phyloP scores from a whole-genome alignment of 2,113 vertebrate species.

The Neolamprologus sp. region DNA sequence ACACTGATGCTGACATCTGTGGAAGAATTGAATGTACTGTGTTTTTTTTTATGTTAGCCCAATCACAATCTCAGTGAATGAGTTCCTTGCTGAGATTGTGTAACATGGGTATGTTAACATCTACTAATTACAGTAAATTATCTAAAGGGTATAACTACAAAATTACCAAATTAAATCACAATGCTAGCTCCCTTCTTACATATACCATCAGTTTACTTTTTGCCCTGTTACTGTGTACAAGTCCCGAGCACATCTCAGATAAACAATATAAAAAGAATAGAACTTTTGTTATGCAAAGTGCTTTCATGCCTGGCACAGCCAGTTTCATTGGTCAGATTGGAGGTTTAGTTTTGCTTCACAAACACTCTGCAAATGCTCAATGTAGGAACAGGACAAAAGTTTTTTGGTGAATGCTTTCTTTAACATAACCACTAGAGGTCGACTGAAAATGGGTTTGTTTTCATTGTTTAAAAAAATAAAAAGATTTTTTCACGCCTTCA shows the following conservation, averaged over 20 bases:
- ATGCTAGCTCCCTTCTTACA: not conserved
- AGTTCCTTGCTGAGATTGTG: not conserved
- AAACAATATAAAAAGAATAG: not conserved
- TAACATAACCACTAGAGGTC: not conserved
- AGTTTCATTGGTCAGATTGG: not conserved
- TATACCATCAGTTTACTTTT: not conserved
- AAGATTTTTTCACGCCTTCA: no score
- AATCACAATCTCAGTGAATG: not conserved
- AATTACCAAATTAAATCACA: not conserved
- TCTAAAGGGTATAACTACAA: not conserved
- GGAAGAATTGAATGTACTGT: not conserved
- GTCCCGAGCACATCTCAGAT: not conserved
- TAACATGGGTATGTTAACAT: not conserved
- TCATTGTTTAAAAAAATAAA: slow-evolving; percentile 10
- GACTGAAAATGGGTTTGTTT: not conserved
- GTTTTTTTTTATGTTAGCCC: not conserved
- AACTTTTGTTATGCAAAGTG: not conserved
- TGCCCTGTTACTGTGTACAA: not conserved
- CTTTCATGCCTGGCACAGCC: not conserved
- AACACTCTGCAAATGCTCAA: not conserved
- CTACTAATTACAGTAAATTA: not conserved
- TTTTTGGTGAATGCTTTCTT: not conserved
- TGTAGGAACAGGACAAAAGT: not conserved
- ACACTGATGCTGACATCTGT: not conserved
- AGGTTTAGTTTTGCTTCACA: not conserved